Evolutionary conservation across 2,888 invertebrate genomes (phyloP).

Genomic region (Phorcus lineatus): DNA sequence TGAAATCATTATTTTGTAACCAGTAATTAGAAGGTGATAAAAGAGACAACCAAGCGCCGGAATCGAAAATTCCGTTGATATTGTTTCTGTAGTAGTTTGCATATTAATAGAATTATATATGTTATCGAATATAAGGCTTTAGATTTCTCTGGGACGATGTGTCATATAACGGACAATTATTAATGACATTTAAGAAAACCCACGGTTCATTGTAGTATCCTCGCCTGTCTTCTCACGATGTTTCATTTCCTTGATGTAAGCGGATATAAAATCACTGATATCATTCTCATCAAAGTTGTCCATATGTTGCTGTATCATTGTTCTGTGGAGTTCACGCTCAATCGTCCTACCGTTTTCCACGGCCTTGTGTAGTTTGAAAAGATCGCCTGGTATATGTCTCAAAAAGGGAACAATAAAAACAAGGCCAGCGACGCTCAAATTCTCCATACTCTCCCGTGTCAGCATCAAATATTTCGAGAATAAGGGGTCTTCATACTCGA

Average conservation of each 20-base stretch:
- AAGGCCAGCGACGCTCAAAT: slow-evolving; percentile 36
- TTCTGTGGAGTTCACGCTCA: background rate
- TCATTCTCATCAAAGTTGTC: background rate
- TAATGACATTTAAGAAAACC: background rate
- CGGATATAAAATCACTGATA: background rate
- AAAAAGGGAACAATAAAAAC: slow-evolving; percentile 44
- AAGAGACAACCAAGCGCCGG: no score
- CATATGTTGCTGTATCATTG: background rate
- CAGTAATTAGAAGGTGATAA: no score
- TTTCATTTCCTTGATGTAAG: slow-evolving; percentile 20
- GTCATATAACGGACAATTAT: no score
- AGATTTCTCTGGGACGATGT: no score
- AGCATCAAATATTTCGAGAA: slow-evolving; percentile 43
- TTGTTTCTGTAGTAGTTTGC: no score
- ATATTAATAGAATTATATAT: no score
- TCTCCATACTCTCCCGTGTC: slow-evolving; percentile 42
- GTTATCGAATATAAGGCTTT: no score
- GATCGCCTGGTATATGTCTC: slow-evolving; percentile 43
- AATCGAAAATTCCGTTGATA: no score
- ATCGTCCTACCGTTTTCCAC: slow-evolving; percentile 36
- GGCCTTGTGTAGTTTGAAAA: slow-evolving; percentile 33
- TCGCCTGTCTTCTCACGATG: background rate
- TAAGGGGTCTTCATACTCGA: slow-evolving; percentile 48
- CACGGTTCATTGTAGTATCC: background rate
- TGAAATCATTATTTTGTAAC: no score